Evolutionary conservation across 2,797 vertebrate genomes (phyloP), one percentile per base, ranked within the genome.

Genomic region (Hafferia zeledoni): DNA sequence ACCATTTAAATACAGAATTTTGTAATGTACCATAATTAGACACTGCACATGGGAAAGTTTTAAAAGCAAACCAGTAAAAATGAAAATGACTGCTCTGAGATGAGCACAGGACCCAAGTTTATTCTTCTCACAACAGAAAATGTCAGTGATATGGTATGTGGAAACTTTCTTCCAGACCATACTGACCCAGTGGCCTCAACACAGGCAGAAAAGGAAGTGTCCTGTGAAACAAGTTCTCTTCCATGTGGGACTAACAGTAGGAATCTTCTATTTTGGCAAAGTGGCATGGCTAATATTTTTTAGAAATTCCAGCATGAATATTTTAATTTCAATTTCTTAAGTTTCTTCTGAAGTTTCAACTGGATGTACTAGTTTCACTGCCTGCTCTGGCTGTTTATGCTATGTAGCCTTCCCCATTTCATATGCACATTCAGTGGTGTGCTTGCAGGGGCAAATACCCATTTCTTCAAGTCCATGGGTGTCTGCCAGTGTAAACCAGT

Each of bases 51-150:
- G 94, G 85, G 93, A 94, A 96, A 96, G 69, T 94, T 91, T 94
- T 70, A 55, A 78, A 91, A 90, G 91, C 24, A 90, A 94, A 91
- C 95, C 93, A 96, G 85, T 83, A 95, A 95, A 95, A 96, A 95
- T 88, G 71, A 95, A 96, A 96, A 95, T 95, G 76, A 94, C 61
- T 91, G 89, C 79, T 78, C 69, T 83, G 79, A 87, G 61, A 93
- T 86, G 79, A 83, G 79, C 69, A 50, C 19, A 61, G 53, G 69
- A 71, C 57, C 50, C 57, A 57, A 78, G 46, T 60, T 95, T 78
- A 28, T 75, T 77, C 41, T 93, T 95, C 69, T 87, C 79, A 89
- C 50, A 71, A 72, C 11, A 93, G 76, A 91, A 93, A 94, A 90
- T 39, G 65, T 86, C 87, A 94, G 17, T 47, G 41, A 68, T 53